phyloP scores from a whole-genome alignment of 2,113 vertebrate species.

The Bufo bufo region DNA sequence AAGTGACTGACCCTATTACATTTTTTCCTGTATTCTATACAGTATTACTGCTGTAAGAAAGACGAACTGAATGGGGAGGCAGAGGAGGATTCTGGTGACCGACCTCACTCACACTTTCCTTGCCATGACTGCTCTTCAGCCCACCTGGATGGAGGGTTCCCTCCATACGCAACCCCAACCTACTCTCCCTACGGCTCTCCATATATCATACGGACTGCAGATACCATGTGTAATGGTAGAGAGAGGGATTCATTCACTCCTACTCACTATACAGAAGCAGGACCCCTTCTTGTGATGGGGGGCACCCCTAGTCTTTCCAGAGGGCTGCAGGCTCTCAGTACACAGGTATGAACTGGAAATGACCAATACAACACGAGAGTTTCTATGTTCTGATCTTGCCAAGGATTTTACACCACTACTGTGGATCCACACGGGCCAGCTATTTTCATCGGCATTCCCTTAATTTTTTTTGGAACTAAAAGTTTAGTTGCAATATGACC shows the following conservation, averaged over 20 bases:
- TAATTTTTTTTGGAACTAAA: conserved; percentile 1
- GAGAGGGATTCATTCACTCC: conserved; percentile 84
- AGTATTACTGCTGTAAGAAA: conserved; percentile 99
- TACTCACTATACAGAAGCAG: conserved; percentile 83
- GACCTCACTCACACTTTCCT: conserved; percentile 74
- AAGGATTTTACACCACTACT: conserved; percentile 6
- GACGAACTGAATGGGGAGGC: conserved; percentile 80
- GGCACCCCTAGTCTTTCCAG: conserved; percentile 54
- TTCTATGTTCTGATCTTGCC: conserved; percentile 10
- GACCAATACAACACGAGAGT: neutral
- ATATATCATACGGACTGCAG: conserved; percentile 87
- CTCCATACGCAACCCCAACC: conserved; percentile 75
- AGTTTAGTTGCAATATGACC: neutral
- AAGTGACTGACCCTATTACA: neutral
- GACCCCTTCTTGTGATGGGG: conserved; percentile 78
- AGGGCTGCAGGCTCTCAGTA: conserved; percentile 47
- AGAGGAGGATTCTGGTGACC: conserved; percentile 73
- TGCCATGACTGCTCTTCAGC: conserved; percentile 60
- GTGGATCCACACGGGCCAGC: neutral
- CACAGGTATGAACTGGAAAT: conserved; percentile 48
- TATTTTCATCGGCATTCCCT: neutral
- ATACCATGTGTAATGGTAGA: conserved; percentile 88
- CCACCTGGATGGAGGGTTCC: conserved; percentile 65
- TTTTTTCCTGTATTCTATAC: neutral
- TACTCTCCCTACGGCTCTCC: conserved; percentile 88